Evolutionary conservation across 2,797 vertebrate species (phyloP).

Genomic region (Onychomys torridus): DNA sequence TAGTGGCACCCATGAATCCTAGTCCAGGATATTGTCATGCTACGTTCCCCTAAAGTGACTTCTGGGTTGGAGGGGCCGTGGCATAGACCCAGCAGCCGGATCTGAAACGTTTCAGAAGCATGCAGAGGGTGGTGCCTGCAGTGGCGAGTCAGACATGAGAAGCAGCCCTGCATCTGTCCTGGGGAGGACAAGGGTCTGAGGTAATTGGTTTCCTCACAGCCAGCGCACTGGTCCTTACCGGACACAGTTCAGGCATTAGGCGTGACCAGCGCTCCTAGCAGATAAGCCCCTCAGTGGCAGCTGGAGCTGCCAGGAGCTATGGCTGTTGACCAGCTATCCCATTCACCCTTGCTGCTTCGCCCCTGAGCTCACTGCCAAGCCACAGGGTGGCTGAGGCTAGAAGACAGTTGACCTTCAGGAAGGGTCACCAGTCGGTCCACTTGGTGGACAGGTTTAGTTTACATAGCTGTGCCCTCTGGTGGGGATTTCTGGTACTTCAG

Average conservation of each 20-base stretch:
- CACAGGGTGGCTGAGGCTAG: not conserved
- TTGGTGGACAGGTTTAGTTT: constrained; percentile 8
- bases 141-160: not conserved
- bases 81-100: not conserved
- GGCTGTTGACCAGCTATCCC: not conserved
- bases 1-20: not conserved
- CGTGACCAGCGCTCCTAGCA: not conserved
- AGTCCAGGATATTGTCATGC: not conserved
- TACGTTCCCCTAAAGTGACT: not conserved
- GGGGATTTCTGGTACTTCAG: constrained; percentile 61
- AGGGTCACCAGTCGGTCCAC: not conserved
- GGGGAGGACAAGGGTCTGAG: constrained; percentile 52
- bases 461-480: constrained; percentile 61
- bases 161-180: constrained; percentile 28
- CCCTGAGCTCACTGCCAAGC: not conserved
- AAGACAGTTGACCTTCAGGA: not conserved
- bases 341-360: not conserved
- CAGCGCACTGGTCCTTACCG: not conserved
- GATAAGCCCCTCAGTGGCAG: not conserved
- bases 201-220: not conserved
- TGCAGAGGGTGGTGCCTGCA: constrained; percentile 51
- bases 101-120: constrained; percentile 43
- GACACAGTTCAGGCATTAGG: not conserved
- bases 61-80: not conserved
- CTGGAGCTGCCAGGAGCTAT: not conserved